Conservation (phyloP, 2,888 invertebrate species). For the Malthinus flaveolus region DNA sequence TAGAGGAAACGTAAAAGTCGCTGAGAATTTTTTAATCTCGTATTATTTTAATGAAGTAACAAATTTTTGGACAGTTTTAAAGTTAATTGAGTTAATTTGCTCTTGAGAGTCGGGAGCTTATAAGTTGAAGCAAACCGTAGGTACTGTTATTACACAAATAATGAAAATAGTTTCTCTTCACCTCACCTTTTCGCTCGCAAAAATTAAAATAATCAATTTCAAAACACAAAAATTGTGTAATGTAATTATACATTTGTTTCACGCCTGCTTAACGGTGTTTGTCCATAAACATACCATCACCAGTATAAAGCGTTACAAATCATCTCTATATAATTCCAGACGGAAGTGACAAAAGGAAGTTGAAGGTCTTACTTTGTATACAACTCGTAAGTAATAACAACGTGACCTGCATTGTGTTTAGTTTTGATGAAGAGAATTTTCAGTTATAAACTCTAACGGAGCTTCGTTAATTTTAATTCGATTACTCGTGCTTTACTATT, state of each 20-base stretch:
- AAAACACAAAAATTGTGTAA: slow-evolving; percentile 5
- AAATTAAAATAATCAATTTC: not conserved
- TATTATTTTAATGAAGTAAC: too few species aligned
- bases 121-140: too few species aligned
- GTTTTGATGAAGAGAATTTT: slow-evolving; percentile 15
- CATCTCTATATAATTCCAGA: slow-evolving; percentile 9
- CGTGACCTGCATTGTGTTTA: slow-evolving; percentile 24
- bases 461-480: slow-evolving; percentile 19
- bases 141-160: too few species aligned
- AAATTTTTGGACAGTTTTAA: too few species aligned
- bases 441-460: slow-evolving; percentile 23
- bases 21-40: too few species aligned
- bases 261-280: slow-evolving; percentile 24
- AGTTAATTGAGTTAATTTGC: too few species aligned
- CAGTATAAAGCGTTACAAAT: slow-evolving; percentile 14
- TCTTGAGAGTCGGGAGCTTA: too few species aligned
- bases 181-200: not conserved
- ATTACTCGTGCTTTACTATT: slow-evolving; percentile 23
- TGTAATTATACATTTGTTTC: slow-evolving; percentile 18
- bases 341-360: slow-evolving; percentile 29
- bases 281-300: slow-evolving; percentile 19
- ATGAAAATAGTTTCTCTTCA: too few species aligned
- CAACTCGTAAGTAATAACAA: slow-evolving; percentile 13
- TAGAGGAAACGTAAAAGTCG: too few species aligned
- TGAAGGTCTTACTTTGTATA: slow-evolving; percentile 24